These are phyloP conservation scores for Vanessa cardui DNA, from an alignment of 2,888 invertebrate species.

Conservation along the genomic window DNA sequence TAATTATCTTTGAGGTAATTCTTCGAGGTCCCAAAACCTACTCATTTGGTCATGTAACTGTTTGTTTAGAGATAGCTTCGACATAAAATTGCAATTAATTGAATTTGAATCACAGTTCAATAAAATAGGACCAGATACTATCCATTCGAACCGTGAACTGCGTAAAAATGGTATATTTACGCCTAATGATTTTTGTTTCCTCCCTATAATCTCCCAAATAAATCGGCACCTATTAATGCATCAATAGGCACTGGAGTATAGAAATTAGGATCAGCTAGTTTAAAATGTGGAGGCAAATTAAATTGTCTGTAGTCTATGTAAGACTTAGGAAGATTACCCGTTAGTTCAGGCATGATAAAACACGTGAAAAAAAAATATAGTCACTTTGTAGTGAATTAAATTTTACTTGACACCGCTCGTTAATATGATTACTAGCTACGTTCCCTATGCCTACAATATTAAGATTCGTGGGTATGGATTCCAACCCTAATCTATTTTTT, in stretches of 20 bases:
- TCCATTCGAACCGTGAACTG: too few relatives aligned
- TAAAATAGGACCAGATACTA: too few relatives aligned
- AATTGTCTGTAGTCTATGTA: not conserved
- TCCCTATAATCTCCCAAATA: slow-evolving; percentile 31
- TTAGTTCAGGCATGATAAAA: not conserved
- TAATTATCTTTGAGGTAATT: slow-evolving; percentile 13
- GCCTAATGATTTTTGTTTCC: too few relatives aligned
- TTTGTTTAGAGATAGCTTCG: too few relatives aligned
- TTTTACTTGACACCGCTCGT: not conserved
- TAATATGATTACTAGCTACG: not conserved
- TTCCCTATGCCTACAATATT: slow-evolving; percentile 10
- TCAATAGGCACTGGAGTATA: slow-evolving; percentile 32
- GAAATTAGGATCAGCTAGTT: slow-evolving; percentile 21
- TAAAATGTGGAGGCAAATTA: not conserved
- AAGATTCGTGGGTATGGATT: slow-evolving; percentile 9
- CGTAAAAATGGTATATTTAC: too few relatives aligned
- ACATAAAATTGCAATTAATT: too few relatives aligned
- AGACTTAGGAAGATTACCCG: too few relatives aligned
- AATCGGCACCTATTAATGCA: slow-evolving; percentile 37
- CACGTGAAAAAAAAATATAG: not conserved
- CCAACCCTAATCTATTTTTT: slow-evolving; percentile 10
- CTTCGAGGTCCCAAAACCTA: slow-evolving; percentile 34
- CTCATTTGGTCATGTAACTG: too few relatives aligned
- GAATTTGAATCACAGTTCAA: too few relatives aligned
- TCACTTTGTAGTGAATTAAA: not conserved